A percentile compares a stretch with the other conserved stretches of the same genome.
These are phyloP conservation scores for Diacarnus erythraeanus DNA, from an alignment of 37 sponge, comb jelly and placozoan species.

Conservation along the genomic window DNA sequence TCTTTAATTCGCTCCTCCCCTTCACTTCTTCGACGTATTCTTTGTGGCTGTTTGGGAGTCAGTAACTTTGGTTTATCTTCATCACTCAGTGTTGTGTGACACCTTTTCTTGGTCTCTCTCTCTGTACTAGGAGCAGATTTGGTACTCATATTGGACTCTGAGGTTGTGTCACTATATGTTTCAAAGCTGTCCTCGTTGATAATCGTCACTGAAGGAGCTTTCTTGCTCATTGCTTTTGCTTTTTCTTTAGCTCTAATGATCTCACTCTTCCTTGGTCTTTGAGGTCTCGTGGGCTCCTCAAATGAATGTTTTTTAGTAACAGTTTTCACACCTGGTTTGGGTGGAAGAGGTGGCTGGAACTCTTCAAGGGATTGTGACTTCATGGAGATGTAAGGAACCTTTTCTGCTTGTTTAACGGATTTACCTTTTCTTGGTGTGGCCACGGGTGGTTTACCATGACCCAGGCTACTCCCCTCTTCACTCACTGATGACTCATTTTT, in stretches of 20 bases:
- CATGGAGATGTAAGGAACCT: too few relatives aligned
- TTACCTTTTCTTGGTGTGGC: neutral
- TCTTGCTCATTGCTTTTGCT: neutral
- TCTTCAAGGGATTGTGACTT: neutral
- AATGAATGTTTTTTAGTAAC: neutral
- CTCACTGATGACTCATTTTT: neutral
- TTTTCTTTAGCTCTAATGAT: constrained; percentile 10
- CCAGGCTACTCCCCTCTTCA: neutral
- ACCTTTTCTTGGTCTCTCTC: neutral
- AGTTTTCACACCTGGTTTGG: neutral
- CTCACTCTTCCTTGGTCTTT: constrained; percentile 21
- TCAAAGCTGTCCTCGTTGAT: neutral
- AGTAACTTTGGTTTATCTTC: neutral
- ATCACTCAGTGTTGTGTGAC: neutral
- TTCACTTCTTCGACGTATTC: neutral
- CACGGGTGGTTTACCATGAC: neutral
- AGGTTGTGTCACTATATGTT: neutral
- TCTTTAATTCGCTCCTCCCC: too few relatives aligned
- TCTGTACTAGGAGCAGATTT: neutral
- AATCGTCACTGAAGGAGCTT: neutral
- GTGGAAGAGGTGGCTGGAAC: neutral
- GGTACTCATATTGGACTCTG: neutral
- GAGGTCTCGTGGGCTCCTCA: neutral
- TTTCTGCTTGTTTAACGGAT: neutral
- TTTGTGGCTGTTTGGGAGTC: neutral